phyloP scores from a whole-genome alignment of 2,797 vertebrate genomes.

The Eurystomus glaucurus region DNA sequence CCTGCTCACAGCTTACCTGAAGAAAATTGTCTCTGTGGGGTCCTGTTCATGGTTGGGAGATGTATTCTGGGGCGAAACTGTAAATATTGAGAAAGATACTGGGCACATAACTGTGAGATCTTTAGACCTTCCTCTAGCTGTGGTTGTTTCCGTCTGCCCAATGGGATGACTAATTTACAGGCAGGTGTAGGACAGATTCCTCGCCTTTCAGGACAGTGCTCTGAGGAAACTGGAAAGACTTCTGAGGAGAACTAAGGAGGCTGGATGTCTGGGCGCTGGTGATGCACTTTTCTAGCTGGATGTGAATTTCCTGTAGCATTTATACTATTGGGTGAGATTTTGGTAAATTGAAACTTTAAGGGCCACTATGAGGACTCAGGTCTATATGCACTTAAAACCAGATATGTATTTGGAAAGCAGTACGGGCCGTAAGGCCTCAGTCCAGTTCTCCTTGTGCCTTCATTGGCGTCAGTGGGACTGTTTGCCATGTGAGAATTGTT shows the following conservation, averaged over 20 bases:
- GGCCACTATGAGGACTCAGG: rapidly evolving
- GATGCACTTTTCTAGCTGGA: neutral
- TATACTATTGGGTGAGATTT: neutral
- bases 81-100: neutral
- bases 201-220: neutral
- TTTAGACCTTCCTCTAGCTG: neutral
- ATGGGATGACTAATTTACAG: neutral
- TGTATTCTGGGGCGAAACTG: neutral
- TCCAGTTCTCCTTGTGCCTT: neutral
- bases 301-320: neutral
- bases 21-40: constrained; percentile 21
- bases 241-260: neutral
- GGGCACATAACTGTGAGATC: neutral
- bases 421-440: neutral
- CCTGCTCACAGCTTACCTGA: constrained; percentile 61
- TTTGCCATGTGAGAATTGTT: neutral
- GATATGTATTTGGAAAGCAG: neutral
- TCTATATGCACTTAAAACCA: neutral
- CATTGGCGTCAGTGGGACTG: neutral
- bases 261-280: neutral
- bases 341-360: neutral
- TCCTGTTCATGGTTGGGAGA: neutral
- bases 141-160: neutral
- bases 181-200: neutral
- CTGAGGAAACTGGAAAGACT: neutral